A percentile compares a stretch with the other conserved stretches of the same genome.
phyloP scores from a whole-genome alignment of 2,113 vertebrate genomes.

The Ailurus styani region DNA sequence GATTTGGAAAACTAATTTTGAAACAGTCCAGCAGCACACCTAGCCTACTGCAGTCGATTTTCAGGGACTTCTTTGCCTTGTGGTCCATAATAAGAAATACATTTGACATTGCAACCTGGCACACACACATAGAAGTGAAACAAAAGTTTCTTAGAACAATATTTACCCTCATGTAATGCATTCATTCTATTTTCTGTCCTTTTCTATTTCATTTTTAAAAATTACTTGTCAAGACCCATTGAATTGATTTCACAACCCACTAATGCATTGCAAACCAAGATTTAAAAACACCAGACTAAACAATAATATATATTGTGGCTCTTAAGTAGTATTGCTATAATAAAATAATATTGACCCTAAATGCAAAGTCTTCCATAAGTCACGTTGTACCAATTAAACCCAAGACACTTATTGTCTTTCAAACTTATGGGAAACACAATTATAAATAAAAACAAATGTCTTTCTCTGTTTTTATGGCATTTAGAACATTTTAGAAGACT shows the following conservation, averaged over 20 bases:
- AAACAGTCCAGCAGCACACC: background rate
- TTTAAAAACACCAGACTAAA: conserved; percentile 11
- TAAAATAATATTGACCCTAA: conserved; percentile 49
- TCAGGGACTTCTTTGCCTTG: background rate
- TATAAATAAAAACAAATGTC: conserved; percentile 57
- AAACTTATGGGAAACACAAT: background rate
- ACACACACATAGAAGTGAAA: background rate
- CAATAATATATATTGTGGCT: background rate
- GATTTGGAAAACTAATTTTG: background rate
- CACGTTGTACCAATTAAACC: conserved; percentile 36
- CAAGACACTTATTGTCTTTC: conserved; percentile 33
- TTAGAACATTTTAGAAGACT: conserved; percentile 23
- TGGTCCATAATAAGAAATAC: background rate
- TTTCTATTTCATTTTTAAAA: background rate
- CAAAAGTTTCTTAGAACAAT: background rate
- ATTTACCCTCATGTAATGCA: background rate
- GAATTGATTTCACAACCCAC: conserved; percentile 1
- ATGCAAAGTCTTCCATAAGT: background rate
- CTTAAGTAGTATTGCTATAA: background rate
- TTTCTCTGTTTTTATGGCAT: background rate
- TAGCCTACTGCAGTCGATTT: background rate
- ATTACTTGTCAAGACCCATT: background rate
- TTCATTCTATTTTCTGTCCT: background rate
- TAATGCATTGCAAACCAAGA: conserved; percentile 9
- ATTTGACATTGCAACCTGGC: background rate